Conservation (phyloP, 2,113 vertebrate genomes). For the Ochotona curzoniae region DNA sequence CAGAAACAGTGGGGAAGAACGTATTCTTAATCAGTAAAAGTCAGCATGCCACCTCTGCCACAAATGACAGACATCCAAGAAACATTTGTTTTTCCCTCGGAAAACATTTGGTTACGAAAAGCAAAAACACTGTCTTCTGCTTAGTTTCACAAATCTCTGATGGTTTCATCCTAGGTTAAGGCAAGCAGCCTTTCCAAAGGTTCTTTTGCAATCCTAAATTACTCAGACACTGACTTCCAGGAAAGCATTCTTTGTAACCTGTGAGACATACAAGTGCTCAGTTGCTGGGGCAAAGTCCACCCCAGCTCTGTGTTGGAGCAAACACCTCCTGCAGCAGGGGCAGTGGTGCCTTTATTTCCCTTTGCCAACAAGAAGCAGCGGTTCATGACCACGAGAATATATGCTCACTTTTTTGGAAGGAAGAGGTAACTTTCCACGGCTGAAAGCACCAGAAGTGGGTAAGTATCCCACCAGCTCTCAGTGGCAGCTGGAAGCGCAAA, state of each 20-base stretch:
- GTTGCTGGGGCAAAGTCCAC: not conserved
- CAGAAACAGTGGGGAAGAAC: not conserved
- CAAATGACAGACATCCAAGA: not conserved
- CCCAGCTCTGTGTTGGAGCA: not conserved
- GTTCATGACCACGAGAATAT: not conserved
- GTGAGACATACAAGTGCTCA: not conserved
- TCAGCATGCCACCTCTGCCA: too few relatives aligned
- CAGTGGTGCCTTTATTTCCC: not conserved
- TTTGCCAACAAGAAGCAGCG: not conserved
- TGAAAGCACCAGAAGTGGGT: not conserved
- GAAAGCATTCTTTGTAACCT: not conserved
- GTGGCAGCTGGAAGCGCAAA: not conserved
- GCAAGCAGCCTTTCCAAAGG: not conserved
- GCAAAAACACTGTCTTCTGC: not conserved
- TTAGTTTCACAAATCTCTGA: conserved; percentile 5
- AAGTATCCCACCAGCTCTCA: not conserved
- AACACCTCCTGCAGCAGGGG: conserved; percentile 22
- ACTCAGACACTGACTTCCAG: not conserved
- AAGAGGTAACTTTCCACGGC: not conserved
- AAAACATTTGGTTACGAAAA: conserved; percentile 25
- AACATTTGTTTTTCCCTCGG: not conserved
- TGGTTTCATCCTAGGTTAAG: not conserved
- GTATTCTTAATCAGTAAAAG: not conserved
- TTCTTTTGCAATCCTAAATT: not conserved
- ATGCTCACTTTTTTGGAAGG: not conserved